A percentile compares a stretch with the other conserved stretches of the same genome.
phyloP scores from a whole-genome alignment of 2,797 vertebrate genomes.

The Malurus splendens region DNA sequence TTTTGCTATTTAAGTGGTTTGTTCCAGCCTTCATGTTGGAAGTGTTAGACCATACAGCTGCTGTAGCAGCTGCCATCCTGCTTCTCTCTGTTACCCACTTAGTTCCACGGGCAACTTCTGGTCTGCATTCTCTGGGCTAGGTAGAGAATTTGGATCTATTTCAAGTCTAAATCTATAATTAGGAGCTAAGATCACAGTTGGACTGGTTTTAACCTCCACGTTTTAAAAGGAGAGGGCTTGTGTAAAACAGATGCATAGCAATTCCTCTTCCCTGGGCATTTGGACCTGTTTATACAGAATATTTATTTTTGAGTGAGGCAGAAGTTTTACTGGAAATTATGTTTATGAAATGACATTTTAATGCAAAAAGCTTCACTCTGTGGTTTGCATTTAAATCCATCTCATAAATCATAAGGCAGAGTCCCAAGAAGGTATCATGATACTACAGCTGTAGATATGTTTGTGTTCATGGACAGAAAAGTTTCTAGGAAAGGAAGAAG shows the following conservation, averaged over 20 bases:
- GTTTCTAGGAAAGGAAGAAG: neutral
- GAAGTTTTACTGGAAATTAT: neutral
- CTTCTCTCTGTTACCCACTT: neutral
- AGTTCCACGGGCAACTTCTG: neutral
- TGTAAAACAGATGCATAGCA: neutral
- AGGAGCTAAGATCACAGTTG: neutral
- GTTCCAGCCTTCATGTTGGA: neutral
- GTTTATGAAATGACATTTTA: neutral
- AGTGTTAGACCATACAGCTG: neutral
- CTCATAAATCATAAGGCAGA: neutral
- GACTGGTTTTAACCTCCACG: neutral
- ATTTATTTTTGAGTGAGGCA: neutral
- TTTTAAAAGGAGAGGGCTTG: neutral
- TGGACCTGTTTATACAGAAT: neutral
- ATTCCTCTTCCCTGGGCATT: neutral
- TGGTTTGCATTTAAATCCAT: neutral
- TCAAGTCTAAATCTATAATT: constrained; percentile 1
- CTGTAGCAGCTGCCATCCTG: constrained; percentile 15
- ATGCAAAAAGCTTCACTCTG: neutral
- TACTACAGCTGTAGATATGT: neutral
- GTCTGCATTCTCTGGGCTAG: constrained; percentile 8
- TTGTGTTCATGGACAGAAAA: neutral
- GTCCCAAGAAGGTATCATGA: neutral
- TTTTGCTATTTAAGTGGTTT: neutral
- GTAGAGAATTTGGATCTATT: neutral